Evolutionary conservation across 2,113 vertebrate genomes (phyloP).

Genomic region (Pelecanoides urinatrix): DNA sequence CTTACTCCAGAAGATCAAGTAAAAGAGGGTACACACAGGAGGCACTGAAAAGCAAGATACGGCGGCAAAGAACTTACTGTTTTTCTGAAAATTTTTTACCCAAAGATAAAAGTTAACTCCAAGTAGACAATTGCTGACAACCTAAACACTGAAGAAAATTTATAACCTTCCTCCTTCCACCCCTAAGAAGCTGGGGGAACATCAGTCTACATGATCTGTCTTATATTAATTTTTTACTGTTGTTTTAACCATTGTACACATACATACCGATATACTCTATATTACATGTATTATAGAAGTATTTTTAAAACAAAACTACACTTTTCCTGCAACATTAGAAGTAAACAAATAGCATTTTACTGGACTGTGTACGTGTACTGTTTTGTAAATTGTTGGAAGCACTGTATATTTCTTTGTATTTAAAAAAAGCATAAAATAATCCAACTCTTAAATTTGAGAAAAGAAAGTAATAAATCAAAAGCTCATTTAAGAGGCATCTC

Average conservation of each 20-base stretch:
- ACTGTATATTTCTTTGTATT: not conserved
- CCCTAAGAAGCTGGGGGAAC: not conserved
- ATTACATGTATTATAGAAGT: fast-evolving
- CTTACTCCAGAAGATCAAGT: not conserved
- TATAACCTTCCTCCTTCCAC: not conserved
- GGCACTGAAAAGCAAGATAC: not conserved
- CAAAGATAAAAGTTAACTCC: not conserved
- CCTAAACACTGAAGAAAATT: not conserved
- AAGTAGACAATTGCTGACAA: not conserved
- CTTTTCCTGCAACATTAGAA: not conserved
- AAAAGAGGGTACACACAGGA: not conserved
- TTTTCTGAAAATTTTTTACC: not conserved
- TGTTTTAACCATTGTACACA: not conserved
- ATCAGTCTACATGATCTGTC: not conserved
- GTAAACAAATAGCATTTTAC: not conserved
- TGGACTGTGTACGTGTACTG: not conserved
- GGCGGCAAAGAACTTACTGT: not conserved
- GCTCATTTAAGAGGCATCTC: not conserved
- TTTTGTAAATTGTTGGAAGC: not conserved
- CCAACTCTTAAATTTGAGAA: not conserved
- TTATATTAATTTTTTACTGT: not conserved
- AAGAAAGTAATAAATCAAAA: not conserved
- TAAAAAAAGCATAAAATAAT: not conserved
- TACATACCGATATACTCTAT: not conserved
- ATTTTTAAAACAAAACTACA: not conserved